A percentile compares a stretch with the other conserved stretches of the same genome.
Conservation (phyloP, 2,113 vertebrate genomes). For the Mystacornis crossleyi region DNA sequence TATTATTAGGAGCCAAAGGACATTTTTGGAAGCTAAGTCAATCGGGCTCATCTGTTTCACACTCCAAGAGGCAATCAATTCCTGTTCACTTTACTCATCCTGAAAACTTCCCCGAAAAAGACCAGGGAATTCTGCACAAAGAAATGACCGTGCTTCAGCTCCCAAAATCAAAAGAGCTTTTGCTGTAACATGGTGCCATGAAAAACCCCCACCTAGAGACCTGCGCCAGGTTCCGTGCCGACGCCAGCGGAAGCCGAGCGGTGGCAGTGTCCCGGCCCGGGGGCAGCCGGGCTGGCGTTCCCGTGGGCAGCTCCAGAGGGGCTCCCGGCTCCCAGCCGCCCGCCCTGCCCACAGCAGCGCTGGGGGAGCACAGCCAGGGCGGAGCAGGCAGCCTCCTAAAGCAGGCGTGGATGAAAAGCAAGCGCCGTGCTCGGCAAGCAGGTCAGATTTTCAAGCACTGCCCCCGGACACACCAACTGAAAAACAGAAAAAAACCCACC, state of each 20-base stretch:
- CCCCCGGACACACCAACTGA: background rate
- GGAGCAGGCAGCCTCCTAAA: background rate
- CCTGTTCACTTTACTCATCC: background rate
- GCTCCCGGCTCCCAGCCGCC: background rate
- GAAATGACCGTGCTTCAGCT: background rate
- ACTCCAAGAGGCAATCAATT: background rate
- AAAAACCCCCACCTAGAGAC: background rate
- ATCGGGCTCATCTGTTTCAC: background rate
- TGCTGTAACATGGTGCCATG: background rate
- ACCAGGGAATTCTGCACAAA: background rate
- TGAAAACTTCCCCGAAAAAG: background rate
- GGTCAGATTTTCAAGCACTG: background rate
- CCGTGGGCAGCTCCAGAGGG: background rate
- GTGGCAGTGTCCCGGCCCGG: rapidly evolving
- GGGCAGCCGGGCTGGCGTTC: background rate
- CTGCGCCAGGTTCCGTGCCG: rapidly evolving
- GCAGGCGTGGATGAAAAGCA: background rate
- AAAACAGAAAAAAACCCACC: background rate
- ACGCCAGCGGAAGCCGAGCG: rapidly evolving
- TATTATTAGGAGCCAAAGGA: background rate
- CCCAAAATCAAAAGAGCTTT: background rate
- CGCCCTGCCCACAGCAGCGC: background rate
- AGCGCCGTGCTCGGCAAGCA: background rate
- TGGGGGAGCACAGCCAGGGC: background rate
- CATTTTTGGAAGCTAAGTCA: background rate